Base-by-base conservation (phyloP, 2,113 vertebrate species). In the Corythornis madagascariensis region DNA sequence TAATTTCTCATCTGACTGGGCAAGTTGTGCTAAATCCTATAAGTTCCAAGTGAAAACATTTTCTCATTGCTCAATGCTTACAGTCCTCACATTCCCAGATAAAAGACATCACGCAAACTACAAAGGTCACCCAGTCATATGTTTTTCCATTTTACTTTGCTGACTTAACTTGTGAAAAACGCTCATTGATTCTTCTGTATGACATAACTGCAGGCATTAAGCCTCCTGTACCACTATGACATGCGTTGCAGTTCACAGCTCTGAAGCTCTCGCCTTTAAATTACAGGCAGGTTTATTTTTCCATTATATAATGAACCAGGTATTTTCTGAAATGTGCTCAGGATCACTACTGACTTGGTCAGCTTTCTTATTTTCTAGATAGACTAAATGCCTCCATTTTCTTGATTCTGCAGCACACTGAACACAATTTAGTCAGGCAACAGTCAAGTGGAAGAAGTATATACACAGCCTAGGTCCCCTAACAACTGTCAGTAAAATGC, bases 121-220 rank as follows among this genome's bases (percentile, higher is more conserved):
- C 71, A 74, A 60, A 91, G 38, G 64, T 92, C 75, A 80, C 9
- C 10, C 40, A 66, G 42, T 66, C 52, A 6, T 42, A 18, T 12
- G 48, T 28, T 89, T 88, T 70, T 43, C 75, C 79, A 1, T 76
- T 88, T 71, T 64, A 85, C 21, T 73, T 77, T 61, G 7, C 42
- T 77, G 75, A 14, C 74, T 93, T 93, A 85, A 72, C 43, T 71
- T 59, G 47, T 45, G 52, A 90, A 82, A 79, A 94, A 83, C 20
- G 33, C 13, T 77, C 52, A 77, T 75, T 52, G 80, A 74, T 70
- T 88, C 59, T 70, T 63, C 47, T 50, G 4, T 48, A 60, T 35
- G 76, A 64, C 29, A 52, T 60, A 91, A 56, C 63, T 33, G 24
- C 66, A 86, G 71, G 64, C 71, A 85, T 13, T 87, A 87, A 82